Conservation (phyloP, 1,140 invertebrate genomes). For the Dufourea novaeangliae region DNA sequence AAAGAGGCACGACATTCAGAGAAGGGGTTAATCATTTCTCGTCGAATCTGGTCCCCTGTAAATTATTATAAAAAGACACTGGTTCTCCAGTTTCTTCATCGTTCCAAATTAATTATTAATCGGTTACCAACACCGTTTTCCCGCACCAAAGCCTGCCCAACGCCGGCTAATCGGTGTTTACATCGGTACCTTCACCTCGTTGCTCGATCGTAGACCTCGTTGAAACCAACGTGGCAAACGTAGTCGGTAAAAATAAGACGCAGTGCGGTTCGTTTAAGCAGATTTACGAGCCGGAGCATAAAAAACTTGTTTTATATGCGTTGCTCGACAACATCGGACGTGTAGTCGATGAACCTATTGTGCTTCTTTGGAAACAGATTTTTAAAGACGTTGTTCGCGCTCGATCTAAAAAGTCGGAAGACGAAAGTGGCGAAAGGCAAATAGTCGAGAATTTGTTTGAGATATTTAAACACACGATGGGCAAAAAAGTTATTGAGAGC, state of each 20-base stretch:
- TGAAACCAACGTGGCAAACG: not conserved
- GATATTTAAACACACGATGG: too few species aligned
- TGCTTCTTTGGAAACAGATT: not conserved
- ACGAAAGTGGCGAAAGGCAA: not conserved
- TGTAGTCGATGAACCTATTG: not conserved
- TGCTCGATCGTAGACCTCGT: slow-evolving; percentile 3
- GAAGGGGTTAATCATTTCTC: too few species aligned
- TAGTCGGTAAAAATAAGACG: slow-evolving; percentile 26
- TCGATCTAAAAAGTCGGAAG: not conserved
- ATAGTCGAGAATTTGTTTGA: too few species aligned
- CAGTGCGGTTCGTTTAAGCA: not conserved
- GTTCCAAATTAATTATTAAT: not conserved
- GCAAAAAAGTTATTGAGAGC: too few species aligned
- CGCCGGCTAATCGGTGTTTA: slow-evolving; percentile 19
- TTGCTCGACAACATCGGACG: not conserved
- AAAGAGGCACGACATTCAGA: too few species aligned
- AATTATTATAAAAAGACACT: too few species aligned
- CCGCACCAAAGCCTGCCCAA: not conserved
- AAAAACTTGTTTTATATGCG: slow-evolving; percentile 8
- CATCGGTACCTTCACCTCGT: slow-evolving; percentile 11
- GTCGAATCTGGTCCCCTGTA: too few species aligned
- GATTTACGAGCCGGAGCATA: not conserved
- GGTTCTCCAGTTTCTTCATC: not conserved
- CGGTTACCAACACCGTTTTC: not conserved
- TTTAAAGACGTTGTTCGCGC: too few species aligned